Evolutionary conservation across 2,888 invertebrate species (phyloP).

Genomic region (Spilarctia lutea): DNA sequence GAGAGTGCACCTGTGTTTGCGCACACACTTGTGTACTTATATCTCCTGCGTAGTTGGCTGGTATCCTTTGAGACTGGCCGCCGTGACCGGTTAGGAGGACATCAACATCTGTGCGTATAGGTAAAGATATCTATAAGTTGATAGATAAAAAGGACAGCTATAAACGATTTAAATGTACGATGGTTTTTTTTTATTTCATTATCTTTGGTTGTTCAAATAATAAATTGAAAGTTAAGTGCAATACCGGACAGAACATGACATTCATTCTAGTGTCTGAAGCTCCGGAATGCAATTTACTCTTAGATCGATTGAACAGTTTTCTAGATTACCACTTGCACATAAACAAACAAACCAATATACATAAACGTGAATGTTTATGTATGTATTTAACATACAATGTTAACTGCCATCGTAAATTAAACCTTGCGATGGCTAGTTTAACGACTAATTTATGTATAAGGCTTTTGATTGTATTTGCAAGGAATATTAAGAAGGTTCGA

Average conservation of each 20-base stretch:
- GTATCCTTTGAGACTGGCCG: no score
- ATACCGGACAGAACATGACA: slow-evolving; percentile 4
- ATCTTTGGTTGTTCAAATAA: background rate
- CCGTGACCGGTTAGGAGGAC: no score
- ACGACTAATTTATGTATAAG: slow-evolving; percentile 4
- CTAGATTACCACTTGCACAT: slow-evolving; percentile 23
- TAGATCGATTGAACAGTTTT: slow-evolving; percentile 24
- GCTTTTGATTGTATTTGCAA: background rate
- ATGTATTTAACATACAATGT: slow-evolving; percentile 17
- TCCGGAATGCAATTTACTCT: slow-evolving; percentile 12
- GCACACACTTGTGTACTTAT: no score
- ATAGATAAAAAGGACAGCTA: no score
- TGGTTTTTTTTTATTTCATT: background rate
- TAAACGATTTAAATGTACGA: background rate
- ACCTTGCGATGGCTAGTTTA: slow-evolving; percentile 25
- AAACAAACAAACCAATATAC: slow-evolving; percentile 33
- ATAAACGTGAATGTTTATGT: slow-evolving; percentile 28
- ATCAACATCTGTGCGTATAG: no score
- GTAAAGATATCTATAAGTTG: no score
- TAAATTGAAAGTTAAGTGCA: slow-evolving; percentile 10
- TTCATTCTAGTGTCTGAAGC: background rate
- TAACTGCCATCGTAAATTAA: slow-evolving; percentile 23
- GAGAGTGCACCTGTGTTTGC: no score
- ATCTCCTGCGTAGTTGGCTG: no score
- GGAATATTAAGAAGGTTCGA: background rate